phyloP scores from a whole-genome alignment of 1,140 invertebrate genomes.

The Tenebrio molitor region DNA sequence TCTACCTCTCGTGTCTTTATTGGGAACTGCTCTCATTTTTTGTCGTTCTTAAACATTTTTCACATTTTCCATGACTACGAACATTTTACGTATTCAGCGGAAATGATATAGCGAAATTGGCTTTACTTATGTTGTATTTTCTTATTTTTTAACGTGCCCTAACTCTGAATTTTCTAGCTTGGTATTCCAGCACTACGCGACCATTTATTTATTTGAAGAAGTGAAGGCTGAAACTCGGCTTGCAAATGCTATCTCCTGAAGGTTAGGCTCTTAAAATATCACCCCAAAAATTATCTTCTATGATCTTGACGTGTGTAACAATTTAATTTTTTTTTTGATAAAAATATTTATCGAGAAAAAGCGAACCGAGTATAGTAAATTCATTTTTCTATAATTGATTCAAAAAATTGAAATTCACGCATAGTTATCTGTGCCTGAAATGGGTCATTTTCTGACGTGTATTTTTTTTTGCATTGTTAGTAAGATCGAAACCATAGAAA shows the following conservation, averaged over 20 bases:
- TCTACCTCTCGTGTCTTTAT: slow-evolving; percentile 47
- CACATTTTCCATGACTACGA: slow-evolving; percentile 51
- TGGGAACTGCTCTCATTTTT: slow-evolving; percentile 50
- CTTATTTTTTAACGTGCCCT: slow-evolving; percentile 54
- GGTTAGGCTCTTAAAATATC: slow-evolving; percentile 12
- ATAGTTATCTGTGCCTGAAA: too few species aligned
- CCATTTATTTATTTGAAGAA: slow-evolving; percentile 38
- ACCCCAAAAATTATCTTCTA: slow-evolving; percentile 6
- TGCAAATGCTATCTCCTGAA: slow-evolving; percentile 20
- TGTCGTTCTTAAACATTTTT: slow-evolving; percentile 53
- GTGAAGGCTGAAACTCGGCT: slow-evolving; percentile 13
- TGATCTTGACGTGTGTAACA: too few species aligned
- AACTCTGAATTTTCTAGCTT: slow-evolving; percentile 38
- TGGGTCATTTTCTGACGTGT: too few species aligned
- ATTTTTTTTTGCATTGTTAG: too few species aligned
- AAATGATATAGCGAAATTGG: slow-evolving; percentile 53
- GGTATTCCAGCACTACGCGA: slow-evolving; percentile 25
- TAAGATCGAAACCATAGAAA: too few species aligned
- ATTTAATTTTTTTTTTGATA: too few species aligned
- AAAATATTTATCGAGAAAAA: too few species aligned
- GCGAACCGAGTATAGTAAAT: too few species aligned
- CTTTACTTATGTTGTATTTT: slow-evolving; percentile 52
- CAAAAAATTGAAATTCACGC: too few species aligned
- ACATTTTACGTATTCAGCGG: slow-evolving; percentile 55
- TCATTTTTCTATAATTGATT: too few species aligned